Percentiles rank a stretch among this genome's conserved stretches.
Evolutionary conservation across 1,140 invertebrate species (phyloP).

Genomic region (Leptopilina boulardi): DNA sequence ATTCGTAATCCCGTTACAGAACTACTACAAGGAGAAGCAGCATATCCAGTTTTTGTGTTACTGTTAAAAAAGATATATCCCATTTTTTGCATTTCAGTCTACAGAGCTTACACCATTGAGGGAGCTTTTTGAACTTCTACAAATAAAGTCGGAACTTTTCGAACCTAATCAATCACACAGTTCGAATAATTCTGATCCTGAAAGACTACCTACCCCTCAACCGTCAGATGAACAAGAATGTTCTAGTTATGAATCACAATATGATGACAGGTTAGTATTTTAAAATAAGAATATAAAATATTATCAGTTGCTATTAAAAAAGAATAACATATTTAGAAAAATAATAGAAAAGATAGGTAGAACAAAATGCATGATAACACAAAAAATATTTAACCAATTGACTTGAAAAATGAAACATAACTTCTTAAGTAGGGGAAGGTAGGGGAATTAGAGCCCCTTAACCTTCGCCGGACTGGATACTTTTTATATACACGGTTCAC

Average conservation of each 20-base stretch:
- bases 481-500: too few species aligned
- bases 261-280: constrained; percentile 78
- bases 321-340: too few species aligned
- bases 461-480: too few species aligned
- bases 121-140: constrained; percentile 87
- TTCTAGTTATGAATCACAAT: constrained; percentile 79
- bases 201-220: constrained; percentile 73
- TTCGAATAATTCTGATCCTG: constrained; percentile 69
- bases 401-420: too few species aligned
- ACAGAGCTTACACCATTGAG: constrained; percentile 87
- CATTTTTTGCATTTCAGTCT: constrained; percentile 76
- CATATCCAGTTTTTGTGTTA: neutral
- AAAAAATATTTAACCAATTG: too few species aligned
- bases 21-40: too few species aligned
- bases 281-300: constrained; percentile 6
- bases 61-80: neutral
- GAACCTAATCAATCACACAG: constrained; percentile 70
- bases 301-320: neutral
- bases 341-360: too few species aligned
- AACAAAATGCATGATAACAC: too few species aligned
- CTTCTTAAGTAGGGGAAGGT: too few species aligned
- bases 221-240: constrained; percentile 77
- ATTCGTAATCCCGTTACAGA: too few species aligned
- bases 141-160: constrained; percentile 87
- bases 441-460: too few species aligned